Percentiles rank a stretch among this genome's conserved stretches.
phyloP scores from a whole-genome alignment of 2,797 vertebrate genomes.

The Microctenopoma stevenorrisi region DNA sequence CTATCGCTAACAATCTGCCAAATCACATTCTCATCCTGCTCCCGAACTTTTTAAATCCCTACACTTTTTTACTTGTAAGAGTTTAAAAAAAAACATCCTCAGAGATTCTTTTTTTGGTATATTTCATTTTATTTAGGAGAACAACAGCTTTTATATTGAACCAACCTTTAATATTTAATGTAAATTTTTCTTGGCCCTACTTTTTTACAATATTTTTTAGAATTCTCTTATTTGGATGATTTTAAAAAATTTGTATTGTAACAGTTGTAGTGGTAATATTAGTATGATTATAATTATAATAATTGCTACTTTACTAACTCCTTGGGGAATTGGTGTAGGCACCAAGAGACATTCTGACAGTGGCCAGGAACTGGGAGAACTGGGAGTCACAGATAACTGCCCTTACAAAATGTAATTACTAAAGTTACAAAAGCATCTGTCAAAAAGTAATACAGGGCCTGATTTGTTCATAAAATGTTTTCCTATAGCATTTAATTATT shows the following conservation, averaged over 20 bases:
- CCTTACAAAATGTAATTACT: neutral
- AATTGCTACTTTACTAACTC: too few species aligned
- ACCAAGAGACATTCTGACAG: too few species aligned
- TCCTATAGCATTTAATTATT: slow-evolving; percentile 51
- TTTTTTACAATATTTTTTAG: neutral
- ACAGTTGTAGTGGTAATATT: neutral
- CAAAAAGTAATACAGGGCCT: slow-evolving; percentile 9
- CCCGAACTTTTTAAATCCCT: slow-evolving; percentile 27
- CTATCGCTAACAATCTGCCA: slow-evolving; percentile 25
- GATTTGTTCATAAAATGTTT: slow-evolving; percentile 39
- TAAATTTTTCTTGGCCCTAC: neutral
- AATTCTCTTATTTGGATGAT: neutral
- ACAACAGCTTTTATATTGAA: neutral
- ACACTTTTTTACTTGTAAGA: slow-evolving; percentile 20
- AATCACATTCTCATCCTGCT: slow-evolving; percentile 30
- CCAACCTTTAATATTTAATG: neutral
- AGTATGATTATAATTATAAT: too few species aligned
- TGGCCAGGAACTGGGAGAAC: too few species aligned
- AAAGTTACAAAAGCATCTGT: slow-evolving; percentile 23
- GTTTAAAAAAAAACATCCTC: neutral
- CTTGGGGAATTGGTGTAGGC: too few species aligned
- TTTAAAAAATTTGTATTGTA: neutral
- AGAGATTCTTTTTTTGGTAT: too few species aligned
- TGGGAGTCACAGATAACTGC: too few species aligned
- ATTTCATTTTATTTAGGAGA: too few species aligned